These are phyloP conservation scores for Metacarcinus magister DNA, from an alignment of 2,888 invertebrate genomes.

Conservation along the genomic window DNA sequence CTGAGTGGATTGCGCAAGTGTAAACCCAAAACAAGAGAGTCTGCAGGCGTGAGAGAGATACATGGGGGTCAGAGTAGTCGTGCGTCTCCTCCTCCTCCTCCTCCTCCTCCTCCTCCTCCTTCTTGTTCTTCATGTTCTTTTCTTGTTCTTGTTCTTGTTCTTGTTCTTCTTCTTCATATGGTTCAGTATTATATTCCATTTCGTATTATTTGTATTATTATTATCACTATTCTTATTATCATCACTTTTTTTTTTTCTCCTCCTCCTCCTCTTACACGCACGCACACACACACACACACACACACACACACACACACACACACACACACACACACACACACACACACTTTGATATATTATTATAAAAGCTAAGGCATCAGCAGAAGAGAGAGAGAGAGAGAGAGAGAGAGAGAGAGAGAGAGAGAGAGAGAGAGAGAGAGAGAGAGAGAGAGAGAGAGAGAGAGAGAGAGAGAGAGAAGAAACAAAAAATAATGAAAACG, in stretches of 20 bases:
- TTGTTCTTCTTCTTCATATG: neutral
- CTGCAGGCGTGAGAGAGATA: neutral
- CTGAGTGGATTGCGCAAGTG: neutral
- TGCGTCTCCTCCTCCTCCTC: neutral
- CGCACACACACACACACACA: slow-evolving; percentile 33
- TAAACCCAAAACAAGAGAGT: neutral
- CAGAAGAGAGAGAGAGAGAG: slow-evolving; percentile 2
- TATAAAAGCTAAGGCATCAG: neutral
- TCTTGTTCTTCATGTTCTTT: neutral
- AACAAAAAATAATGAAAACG: neutral
- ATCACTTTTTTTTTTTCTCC: neutral
- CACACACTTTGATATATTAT: neutral
- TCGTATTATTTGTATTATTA: neutral
- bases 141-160: neutral
- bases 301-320: neutral
- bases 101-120: neutral
- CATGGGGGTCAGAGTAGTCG: neutral
- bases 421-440: neutral
- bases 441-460: neutral
- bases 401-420: slow-evolving; percentile 29
- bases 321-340: neutral
- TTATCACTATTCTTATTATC: no score
- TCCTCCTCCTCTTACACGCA: neutral
- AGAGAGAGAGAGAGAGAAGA: neutral
- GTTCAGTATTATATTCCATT: neutral